Conservation (phyloP, 2,113 vertebrate species). For the Zonotrichia leucophrys region DNA sequence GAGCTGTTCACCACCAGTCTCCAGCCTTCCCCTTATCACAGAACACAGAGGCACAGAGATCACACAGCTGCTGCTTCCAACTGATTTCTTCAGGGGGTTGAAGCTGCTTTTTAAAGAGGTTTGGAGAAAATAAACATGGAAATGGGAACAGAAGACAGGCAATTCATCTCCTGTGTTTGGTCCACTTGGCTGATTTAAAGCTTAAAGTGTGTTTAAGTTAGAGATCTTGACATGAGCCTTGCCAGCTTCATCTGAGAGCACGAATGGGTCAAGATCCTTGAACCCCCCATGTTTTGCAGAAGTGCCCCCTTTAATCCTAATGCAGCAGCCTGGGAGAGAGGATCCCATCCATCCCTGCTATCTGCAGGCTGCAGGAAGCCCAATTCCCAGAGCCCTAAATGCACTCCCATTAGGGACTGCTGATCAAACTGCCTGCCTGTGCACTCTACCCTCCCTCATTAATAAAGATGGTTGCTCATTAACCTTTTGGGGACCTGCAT, state of each 20-base stretch:
- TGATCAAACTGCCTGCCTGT: neutral
- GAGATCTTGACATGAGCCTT: neutral
- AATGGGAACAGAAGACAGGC: neutral
- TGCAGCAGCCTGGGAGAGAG: neutral
- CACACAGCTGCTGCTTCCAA: neutral
- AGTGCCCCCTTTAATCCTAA: neutral
- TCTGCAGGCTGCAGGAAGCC: neutral
- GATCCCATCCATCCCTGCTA: neutral
- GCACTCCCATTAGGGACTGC: neutral
- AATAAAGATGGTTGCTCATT: neutral
- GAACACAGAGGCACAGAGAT: neutral
- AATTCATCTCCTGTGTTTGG: neutral
- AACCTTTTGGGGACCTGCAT: neutral
- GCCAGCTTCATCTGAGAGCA: neutral
- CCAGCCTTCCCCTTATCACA: neutral
- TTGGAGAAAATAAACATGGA: neutral
- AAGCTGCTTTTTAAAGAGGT: neutral
- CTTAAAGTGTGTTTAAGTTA: fast-evolving
- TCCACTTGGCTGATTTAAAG: neutral
- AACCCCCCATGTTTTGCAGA: neutral
- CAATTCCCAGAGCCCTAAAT: neutral
- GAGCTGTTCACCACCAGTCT: neutral
- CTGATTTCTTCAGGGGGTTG: neutral
- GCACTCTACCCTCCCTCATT: neutral
- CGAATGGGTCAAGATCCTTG: neutral